Evolutionary conservation across 37 sponge, comb jelly and placozoan species (phyloP), one percentile per base, ranked within the genome.

Genomic region (Petrosia ficiformis): DNA sequence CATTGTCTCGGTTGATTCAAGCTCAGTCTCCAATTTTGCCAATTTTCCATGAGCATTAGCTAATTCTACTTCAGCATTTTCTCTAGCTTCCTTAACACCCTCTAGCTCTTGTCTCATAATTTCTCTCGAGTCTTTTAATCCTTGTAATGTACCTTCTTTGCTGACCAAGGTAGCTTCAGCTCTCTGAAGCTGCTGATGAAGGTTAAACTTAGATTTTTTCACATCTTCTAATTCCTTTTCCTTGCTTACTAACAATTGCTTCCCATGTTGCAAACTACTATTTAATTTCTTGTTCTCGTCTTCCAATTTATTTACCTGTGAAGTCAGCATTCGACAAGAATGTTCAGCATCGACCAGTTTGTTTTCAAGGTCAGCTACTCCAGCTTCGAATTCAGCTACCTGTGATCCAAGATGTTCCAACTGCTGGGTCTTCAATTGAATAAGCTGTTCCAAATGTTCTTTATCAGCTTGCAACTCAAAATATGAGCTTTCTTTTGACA

Each of bases 91-190:
- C 40, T 77, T 76, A 19, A 56, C 59, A 42, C 57, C 40, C 1
- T 77, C 88, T 25, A 81, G 73, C 61, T 87, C 88, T 26, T 77
- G 73, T 63, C 73, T 60, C 32, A 82, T 72, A n/a, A 82, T 71
- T 0, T 67, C 74, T 29, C 38, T 71, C 3, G 88, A 70, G 33
- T 87, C 88, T 4, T 31, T 82, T 39, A 91, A 80, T 28, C 54
- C 61, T 24, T 75, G 72, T 31, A 82, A 19, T 1, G 42, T 33
- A 1, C 71, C 83, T 4, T 82, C 83, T 59, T 82, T 82, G 29
- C 78, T 44, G 4, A 74, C 75, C 22, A 79, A 39, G 24, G 79
- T 61, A 26, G 67, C 70, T 31, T 82, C 80, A n/a, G 65, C 6
- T 28, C 68, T 38, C 31, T 68, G 29, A 25, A 77, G 36, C 38